Base-by-base conservation (phyloP, 2,888 invertebrate genomes). In the Microplitis deprimator region DNA sequence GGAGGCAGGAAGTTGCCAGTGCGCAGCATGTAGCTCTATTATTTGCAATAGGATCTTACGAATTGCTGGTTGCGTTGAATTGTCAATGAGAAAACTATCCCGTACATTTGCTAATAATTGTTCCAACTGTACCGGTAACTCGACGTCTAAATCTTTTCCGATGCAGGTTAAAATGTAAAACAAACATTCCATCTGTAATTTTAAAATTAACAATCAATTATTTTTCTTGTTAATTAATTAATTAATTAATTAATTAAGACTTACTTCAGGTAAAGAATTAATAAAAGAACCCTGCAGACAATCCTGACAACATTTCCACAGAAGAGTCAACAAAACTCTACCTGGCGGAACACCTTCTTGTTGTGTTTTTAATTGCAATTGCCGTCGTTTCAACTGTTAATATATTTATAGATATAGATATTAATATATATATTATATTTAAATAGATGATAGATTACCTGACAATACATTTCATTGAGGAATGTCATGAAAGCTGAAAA, bases 1-100 rank as follows among this genome's bases (percentile, higher is more conserved):
- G 70, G 96, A 95, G 76, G 96, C 96, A 20, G 96, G 95, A 81
- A 97, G 92, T 89, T 96, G 96, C 97, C 97, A 97, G 89, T 95
- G 94, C 0, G 96, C 95, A 1, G 97, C 97, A 90, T 96, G 96
- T 76, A 97, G 92, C 90, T 97, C 97, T 83, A 97, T 96, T 77
- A 97, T 92, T 90, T 97, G 97, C 80, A 97, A 92, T 77, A 97
- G 91, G 1, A 96, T 96, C 88, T 96, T 95, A 83, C 96, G 93
- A 80, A 96, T 95, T 82, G 94, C 93, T 3, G 95, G 94, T 70
- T 94, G 93, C 17, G 95, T 94, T 50, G 92, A 92, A 64, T 93
- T 93, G 13, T 94, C 93, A 87, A 93, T 94, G 83, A 97, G 92
- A 91, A 97, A 96, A 7, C 96, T 96, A 91, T 97, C 97, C 75